Conservation (phyloP, 1,140 invertebrate species). For the Gonatopus flavifemur region DNA sequence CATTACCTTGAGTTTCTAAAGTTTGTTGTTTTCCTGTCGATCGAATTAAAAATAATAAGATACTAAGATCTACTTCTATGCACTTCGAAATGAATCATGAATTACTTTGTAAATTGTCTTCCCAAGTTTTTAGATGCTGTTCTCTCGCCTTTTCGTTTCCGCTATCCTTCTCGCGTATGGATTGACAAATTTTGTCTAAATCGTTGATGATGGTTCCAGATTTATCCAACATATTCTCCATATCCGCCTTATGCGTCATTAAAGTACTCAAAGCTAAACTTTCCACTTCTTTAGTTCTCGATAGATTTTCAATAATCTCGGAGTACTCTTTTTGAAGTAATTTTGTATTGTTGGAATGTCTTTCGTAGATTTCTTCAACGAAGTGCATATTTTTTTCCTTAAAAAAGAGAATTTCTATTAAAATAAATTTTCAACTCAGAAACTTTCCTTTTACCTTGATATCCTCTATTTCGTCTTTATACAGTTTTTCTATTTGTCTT, state of each 20-base stretch:
- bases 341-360: slow-evolving; percentile 40
- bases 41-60: slow-evolving; percentile 3
- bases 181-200: slow-evolving; percentile 35
- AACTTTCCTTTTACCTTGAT: slow-evolving; percentile 33
- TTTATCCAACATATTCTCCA: slow-evolving; percentile 43
- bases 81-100: slow-evolving; percentile 8
- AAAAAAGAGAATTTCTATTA: slow-evolving; percentile 9
- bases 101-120: slow-evolving; percentile 43
- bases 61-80: neutral
- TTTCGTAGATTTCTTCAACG: slow-evolving; percentile 40
- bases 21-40: slow-evolving; percentile 39
- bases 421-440: neutral
- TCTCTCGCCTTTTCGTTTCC: slow-evolving; percentile 29
- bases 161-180: slow-evolving; percentile 33
- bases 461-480: slow-evolving; percentile 43
- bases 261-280: slow-evolving; percentile 39
- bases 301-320: slow-evolving; percentile 46
- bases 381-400: slow-evolving; percentile 37
- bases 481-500: slow-evolving; percentile 36
- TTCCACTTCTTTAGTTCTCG: slow-evolving; percentile 45
- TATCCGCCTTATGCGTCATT: slow-evolving; percentile 33
- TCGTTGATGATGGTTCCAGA: slow-evolving; percentile 33
- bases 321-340: slow-evolving; percentile 44
- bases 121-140: slow-evolving; percentile 36
- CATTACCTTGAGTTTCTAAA: slow-evolving; percentile 37